phyloP scores from a whole-genome alignment of 2,888 invertebrate species.

The Rotaria sp. region DNA sequence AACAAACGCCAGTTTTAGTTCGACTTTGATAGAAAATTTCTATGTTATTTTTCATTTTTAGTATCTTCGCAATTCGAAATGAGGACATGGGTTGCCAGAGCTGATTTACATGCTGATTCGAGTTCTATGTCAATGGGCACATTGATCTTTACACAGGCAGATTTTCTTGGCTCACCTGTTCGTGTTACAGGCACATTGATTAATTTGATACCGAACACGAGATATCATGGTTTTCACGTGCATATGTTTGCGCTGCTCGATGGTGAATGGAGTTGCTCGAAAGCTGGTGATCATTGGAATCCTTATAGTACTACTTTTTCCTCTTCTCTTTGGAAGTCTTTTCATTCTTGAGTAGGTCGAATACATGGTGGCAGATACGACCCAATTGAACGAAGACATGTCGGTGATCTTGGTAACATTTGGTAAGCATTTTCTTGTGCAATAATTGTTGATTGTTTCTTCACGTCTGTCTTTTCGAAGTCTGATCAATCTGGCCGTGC shows the following conservation, averaged over 20 bases:
- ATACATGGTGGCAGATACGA: not conserved
- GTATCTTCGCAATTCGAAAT: not conserved
- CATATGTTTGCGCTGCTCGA: not conserved
- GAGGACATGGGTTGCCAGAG: not conserved
- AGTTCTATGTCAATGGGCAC: not conserved
- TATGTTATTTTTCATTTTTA: too few relatives aligned
- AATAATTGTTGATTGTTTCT: not conserved
- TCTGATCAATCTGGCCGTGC: not conserved
- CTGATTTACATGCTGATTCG: not conserved
- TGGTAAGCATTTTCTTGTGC: not conserved
- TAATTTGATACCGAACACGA: not conserved
- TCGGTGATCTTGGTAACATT: not conserved
- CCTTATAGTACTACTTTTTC: not conserved
- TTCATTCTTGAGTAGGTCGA: not conserved
- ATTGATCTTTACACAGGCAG: not conserved
- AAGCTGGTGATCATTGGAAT: not conserved
- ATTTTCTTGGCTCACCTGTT: not conserved
- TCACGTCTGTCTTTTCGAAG: not conserved
- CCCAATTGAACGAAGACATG: not conserved
- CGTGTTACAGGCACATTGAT: not conserved
- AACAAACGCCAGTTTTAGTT: too few relatives aligned
- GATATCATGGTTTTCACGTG: not conserved
- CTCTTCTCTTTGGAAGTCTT: not conserved
- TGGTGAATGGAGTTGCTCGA: not conserved
- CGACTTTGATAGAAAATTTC: too few relatives aligned